Conservation (phyloP, 2,113 vertebrate species). For the Macquaria ambigua region DNA sequence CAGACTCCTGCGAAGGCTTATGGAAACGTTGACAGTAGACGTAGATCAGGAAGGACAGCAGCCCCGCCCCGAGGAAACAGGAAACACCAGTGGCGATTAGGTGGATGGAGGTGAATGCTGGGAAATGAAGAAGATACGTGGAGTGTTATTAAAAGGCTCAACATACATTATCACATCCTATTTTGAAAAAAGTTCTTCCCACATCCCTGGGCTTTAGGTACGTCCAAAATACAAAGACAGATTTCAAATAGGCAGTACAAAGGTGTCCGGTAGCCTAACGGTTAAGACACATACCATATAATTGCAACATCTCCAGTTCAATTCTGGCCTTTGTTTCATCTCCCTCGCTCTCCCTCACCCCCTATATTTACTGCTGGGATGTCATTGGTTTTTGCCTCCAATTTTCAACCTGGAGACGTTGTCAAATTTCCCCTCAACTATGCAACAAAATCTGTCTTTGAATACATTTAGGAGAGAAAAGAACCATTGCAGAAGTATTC, state of each 20-base stretch:
- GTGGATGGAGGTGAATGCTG: conserved; percentile 96
- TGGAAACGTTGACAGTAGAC: conserved; percentile 95
- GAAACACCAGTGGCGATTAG: conserved; percentile 96
- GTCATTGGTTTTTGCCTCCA: background rate
- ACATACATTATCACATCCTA: background rate
- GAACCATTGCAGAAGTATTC: background rate
- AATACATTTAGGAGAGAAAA: background rate
- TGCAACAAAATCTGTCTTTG: background rate
- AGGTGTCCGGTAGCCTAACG: background rate
- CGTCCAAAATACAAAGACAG: background rate
- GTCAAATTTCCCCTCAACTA: background rate
- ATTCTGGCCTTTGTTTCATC: background rate
- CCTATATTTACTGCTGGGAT: background rate
- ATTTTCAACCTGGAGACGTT: background rate
- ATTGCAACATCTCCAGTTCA: background rate
- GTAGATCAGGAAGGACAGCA: conserved; percentile 95
- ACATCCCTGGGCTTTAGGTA: background rate
- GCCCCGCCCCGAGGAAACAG: conserved; percentile 96
- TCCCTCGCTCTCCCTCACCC: too few species aligned
- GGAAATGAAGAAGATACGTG: background rate
- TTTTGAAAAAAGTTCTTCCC: background rate
- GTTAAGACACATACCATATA: too few species aligned
- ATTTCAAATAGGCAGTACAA: background rate
- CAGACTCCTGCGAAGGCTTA: conserved; percentile 96
- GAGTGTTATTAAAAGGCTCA: background rate